Conservation (phyloP, 2,113 vertebrate species). For the Dromaius novaehollandiae region DNA sequence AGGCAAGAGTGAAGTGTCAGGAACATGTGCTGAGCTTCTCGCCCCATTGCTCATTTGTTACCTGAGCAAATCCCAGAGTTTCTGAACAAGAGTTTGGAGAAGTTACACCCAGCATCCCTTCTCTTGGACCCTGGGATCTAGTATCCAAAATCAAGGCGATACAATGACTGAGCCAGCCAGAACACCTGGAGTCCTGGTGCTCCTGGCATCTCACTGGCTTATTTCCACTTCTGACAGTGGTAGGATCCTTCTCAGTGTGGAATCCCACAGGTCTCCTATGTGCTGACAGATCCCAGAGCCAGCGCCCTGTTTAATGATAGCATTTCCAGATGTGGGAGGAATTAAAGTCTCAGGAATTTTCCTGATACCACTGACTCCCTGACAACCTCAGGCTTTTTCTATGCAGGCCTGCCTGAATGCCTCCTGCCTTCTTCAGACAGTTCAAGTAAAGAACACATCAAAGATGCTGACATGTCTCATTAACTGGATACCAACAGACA, state of each 20-base stretch:
- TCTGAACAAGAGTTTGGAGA: neutral
- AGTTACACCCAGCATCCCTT: neutral
- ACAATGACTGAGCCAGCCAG: neutral
- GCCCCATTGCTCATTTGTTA: neutral
- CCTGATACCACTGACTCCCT: neutral
- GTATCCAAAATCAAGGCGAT: neutral
- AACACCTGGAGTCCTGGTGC: neutral
- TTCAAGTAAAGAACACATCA: conserved; percentile 38
- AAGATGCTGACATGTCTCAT: neutral
- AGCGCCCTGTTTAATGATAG: neutral
- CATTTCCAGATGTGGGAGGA: neutral
- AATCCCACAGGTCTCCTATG: neutral
- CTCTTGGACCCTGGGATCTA: neutral
- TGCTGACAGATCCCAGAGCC: neutral
- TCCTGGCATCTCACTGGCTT: neutral
- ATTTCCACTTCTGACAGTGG: neutral
- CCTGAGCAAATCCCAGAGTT: neutral
- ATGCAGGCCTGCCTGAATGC: neutral
- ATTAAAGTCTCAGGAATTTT: conserved; percentile 10
- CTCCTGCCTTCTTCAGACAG: conserved; percentile 22
- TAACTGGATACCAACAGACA: neutral
- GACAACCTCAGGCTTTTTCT: neutral
- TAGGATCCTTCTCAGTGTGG: neutral
- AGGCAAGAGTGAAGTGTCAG: neutral
- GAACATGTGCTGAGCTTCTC: neutral